Evolutionary conservation across 2,113 vertebrate species (phyloP).

Genomic region (Dolichallabes microphthalmus): DNA sequence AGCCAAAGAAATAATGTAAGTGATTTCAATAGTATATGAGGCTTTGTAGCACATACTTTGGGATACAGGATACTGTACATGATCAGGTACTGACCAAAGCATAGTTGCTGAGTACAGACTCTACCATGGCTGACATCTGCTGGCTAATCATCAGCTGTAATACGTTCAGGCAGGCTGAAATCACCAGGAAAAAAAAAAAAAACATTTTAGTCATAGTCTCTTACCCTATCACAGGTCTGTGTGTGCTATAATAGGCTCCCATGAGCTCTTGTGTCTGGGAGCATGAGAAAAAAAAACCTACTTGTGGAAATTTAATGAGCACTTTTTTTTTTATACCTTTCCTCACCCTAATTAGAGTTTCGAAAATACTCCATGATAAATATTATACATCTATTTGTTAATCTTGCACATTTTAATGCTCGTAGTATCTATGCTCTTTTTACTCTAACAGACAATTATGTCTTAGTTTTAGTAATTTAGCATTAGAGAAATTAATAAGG

Average conservation of each 20-base stretch:
- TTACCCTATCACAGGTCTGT: constrained; percentile 38
- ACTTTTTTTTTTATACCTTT: constrained; percentile 32
- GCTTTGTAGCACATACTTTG: constrained; percentile 30
- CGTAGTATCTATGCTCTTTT: background rate
- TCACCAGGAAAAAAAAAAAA: background rate
- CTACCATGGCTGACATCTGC: constrained; percentile 49
- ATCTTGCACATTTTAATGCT: background rate
- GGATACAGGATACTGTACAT: constrained; percentile 1
- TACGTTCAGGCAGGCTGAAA: constrained; percentile 43
- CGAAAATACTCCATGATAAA: constrained; percentile 5
- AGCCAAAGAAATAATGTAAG: constrained; percentile 19
- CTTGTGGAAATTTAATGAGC: constrained; percentile 54
- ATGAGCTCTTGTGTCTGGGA: constrained; percentile 42
- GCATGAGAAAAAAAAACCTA: constrained; percentile 38
- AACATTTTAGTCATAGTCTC: constrained; percentile 35
- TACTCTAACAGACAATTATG: background rate
- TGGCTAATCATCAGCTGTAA: constrained; percentile 51
- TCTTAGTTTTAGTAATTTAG: background rate
- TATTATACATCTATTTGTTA: constrained; percentile 14
- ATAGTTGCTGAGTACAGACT: constrained; percentile 32
- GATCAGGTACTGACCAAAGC: constrained; percentile 36
- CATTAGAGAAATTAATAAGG: background rate
- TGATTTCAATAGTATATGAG: constrained; percentile 30
- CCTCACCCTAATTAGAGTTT: constrained; percentile 35
- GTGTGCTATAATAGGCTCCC: constrained; percentile 48